Conservation (phyloP, 2,113 vertebrate genomes). For the Oophaga pumilio region DNA sequence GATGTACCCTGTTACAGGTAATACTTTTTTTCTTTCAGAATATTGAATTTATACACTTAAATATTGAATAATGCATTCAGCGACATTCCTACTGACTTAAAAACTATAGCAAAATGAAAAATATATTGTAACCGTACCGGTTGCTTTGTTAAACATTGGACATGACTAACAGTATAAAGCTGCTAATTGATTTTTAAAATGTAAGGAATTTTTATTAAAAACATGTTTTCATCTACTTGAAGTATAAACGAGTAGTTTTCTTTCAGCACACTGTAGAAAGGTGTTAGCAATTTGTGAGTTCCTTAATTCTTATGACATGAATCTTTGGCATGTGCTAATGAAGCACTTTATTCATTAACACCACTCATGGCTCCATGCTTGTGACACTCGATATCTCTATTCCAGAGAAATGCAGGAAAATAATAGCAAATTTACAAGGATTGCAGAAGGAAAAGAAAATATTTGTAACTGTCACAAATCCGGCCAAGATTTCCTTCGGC, state of each 20-base stretch:
- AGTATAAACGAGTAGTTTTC: neutral
- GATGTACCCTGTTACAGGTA: no score
- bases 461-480: neutral
- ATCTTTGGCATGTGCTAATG: constrained; percentile 30
- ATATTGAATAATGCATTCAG: no score
- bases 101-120: no score
- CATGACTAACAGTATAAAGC: neutral
- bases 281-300: constrained; percentile 5
- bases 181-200: neutral
- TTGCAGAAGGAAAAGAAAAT: neutral
- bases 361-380: neutral
- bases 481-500: neutral
- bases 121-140: no score
- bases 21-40: no score
- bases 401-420: neutral
- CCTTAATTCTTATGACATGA: neutral
- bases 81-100: no score
- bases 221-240: neutral
- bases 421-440: neutral
- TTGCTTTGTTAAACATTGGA: neutral
- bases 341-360: constrained; percentile 25
- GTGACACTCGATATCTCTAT: neutral
- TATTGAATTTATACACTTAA: no score
- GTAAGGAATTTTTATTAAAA: neutral
- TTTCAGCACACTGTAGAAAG: neutral